Evolutionary conservation across 2,113 vertebrate species (phyloP).

Genomic region (Charina bottae): DNA sequence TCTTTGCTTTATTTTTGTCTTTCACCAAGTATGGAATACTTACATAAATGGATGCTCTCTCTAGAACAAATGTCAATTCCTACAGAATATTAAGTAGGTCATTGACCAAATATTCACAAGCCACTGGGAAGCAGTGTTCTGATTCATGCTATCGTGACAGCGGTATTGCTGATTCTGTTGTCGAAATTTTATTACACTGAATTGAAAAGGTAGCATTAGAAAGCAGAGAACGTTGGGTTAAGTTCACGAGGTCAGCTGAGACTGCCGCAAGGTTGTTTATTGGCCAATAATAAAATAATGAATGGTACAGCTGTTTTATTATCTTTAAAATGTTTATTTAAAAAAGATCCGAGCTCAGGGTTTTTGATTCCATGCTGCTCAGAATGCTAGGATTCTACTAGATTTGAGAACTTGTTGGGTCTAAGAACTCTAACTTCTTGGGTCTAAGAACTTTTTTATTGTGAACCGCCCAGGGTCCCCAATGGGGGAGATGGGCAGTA

Average conservation of each 20-base stretch:
- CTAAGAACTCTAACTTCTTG: neutral
- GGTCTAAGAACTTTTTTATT: too few relatives aligned
- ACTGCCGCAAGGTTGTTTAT: neutral
- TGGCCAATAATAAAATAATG: neutral
- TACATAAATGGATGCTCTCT: neutral
- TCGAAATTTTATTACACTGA: neutral
- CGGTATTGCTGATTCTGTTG: rapidly evolving
- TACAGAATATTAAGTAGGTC: neutral
- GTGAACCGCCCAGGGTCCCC: too few relatives aligned
- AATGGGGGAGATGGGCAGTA: too few relatives aligned
- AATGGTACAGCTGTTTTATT: neutral
- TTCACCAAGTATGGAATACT: neutral
- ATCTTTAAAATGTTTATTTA: neutral
- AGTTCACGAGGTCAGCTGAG: neutral
- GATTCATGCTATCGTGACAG: neutral
- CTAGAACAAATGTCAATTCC: neutral
- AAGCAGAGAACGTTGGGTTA: neutral
- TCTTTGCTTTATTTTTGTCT: neutral
- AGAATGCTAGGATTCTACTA: neutral
- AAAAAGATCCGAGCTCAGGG: neutral
- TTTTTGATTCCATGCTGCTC: neutral
- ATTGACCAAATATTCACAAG: neutral
- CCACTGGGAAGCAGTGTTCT: neutral
- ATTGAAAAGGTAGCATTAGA: neutral
- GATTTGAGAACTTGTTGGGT: neutral